Percentiles rank a stretch among this genome's conserved stretches.
Evolutionary conservation across 2,888 invertebrate species (phyloP).

Genomic region (Hypomecis punctinalis): DNA sequence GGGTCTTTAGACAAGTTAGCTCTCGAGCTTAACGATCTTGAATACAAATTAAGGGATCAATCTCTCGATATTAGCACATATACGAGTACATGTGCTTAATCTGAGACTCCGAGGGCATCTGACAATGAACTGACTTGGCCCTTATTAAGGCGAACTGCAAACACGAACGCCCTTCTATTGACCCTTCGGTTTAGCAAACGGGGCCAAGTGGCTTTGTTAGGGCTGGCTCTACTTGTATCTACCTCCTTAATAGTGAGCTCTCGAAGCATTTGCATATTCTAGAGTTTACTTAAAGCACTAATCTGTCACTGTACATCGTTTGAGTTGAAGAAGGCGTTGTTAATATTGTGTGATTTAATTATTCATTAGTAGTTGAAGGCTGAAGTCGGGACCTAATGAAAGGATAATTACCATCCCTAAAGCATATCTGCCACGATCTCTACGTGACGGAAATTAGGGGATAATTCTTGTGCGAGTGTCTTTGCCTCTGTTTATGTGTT

Average conservation of each 20-base stretch:
- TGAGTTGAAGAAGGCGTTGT: too few relatives aligned
- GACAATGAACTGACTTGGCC: constrained; percentile 35
- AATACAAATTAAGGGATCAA: constrained; percentile 14
- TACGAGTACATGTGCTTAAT: constrained; percentile 19
- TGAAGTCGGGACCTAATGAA: too few relatives aligned
- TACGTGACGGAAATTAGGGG: too few relatives aligned
- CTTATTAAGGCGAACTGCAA: constrained; percentile 52
- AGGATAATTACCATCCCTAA: too few relatives aligned
- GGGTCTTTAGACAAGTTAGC: background rate
- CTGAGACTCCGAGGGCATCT: constrained; percentile 22
- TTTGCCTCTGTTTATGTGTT: too few relatives aligned
- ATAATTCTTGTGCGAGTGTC: too few relatives aligned
- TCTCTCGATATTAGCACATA: background rate
- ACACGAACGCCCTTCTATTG: constrained; percentile 50
- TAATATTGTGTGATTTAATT: too few relatives aligned
- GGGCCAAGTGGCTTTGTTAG: constrained; percentile 45
- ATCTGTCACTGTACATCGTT: background rate
- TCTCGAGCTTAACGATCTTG: constrained; percentile 6
- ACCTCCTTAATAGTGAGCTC: constrained; percentile 12
- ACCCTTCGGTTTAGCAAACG: constrained; percentile 49
- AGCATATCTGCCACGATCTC: too few relatives aligned
- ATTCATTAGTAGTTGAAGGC: too few relatives aligned
- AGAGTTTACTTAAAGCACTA: background rate
- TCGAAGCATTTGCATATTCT: constrained; percentile 15
- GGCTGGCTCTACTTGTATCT: constrained; percentile 14